A percentile compares a stretch with the other conserved stretches of the same genome.
These are phyloP conservation scores for Rhegmatorhina hoffmannsi DNA, from an alignment of 2,113 vertebrate genomes.

Conservation along the genomic window DNA sequence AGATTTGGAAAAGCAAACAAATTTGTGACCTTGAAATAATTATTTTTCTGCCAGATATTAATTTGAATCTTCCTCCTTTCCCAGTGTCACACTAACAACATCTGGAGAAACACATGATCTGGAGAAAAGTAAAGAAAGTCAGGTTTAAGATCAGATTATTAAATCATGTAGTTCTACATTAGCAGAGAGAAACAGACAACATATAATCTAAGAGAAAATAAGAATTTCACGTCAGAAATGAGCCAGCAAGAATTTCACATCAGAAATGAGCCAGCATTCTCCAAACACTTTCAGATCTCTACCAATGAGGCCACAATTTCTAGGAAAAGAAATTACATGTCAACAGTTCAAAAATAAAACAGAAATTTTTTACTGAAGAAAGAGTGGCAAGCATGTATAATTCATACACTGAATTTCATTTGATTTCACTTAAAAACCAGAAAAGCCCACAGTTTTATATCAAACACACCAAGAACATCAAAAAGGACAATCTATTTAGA, in stretches of 20 bases:
- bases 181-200: neutral
- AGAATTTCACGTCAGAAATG: neutral
- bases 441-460: neutral
- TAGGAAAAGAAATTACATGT: neutral
- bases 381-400: neutral
- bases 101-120: neutral
- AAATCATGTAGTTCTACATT: neutral
- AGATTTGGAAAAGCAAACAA: neutral
- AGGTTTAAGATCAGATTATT: neutral
- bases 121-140: neutral
- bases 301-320: neutral
- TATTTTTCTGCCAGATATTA: neutral
- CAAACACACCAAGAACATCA: fast-evolving
- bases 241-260: neutral
- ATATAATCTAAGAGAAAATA: neutral
- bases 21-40: neutral
- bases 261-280: neutral
- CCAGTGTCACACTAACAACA: neutral
- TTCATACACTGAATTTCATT: neutral
- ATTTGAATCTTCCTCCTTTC: neutral
- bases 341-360: neutral
- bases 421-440: neutral
- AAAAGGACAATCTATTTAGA: neutral
- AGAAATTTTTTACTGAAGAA: neutral
- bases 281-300: neutral